These are phyloP conservation scores for Macrostomum lignano DNA, from an alignment of 1,140 invertebrate species.

Conservation along the genomic window DNA sequence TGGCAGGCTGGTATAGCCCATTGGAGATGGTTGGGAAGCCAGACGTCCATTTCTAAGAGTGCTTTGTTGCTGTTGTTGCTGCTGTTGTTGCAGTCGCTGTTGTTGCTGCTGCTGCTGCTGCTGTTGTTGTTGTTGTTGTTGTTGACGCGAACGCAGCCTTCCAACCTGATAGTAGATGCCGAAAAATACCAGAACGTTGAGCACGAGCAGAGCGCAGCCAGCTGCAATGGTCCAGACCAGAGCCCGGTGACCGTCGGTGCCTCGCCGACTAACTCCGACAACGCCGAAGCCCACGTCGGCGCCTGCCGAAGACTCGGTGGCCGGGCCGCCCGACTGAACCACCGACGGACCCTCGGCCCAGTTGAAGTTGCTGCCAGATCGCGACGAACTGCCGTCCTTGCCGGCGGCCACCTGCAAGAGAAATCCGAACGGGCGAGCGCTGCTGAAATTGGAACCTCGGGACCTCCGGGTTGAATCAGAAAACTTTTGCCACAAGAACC, in stretches of 20 bases:
- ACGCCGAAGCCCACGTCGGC: constrained; percentile 48
- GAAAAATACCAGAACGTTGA: constrained; percentile 68
- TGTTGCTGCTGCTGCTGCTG: too few relatives aligned
- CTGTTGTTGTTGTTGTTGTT: too few relatives aligned
- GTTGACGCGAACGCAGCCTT: too few relatives aligned
- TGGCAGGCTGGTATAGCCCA: too few relatives aligned
- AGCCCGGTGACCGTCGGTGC: constrained; percentile 31
- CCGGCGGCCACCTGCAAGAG: neutral
- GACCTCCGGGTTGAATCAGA: constrained; percentile 9
- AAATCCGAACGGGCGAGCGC: too few relatives aligned
- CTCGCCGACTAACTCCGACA: constrained; percentile 2
- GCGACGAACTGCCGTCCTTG: neutral
- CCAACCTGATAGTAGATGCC: constrained; percentile 71
- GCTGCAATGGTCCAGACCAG: constrained; percentile 71
- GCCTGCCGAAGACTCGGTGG: constrained; percentile 32
- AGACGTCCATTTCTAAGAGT: too few relatives aligned
- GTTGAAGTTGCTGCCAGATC: neutral
- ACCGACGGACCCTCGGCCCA: constrained; percentile 6
- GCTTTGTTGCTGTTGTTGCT: too few relatives aligned
- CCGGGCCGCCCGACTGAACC: neutral
- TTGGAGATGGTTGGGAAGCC: too few relatives aligned
- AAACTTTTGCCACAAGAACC: constrained; percentile 10
- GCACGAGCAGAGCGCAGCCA: constrained; percentile 53
- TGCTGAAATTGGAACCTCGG: too few relatives aligned
- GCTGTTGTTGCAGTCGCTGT: too few relatives aligned